Evolutionary conservation across 2,888 invertebrate species (phyloP), one percentile per base, ranked within the genome.

Genomic region (Erynnis tages): DNA sequence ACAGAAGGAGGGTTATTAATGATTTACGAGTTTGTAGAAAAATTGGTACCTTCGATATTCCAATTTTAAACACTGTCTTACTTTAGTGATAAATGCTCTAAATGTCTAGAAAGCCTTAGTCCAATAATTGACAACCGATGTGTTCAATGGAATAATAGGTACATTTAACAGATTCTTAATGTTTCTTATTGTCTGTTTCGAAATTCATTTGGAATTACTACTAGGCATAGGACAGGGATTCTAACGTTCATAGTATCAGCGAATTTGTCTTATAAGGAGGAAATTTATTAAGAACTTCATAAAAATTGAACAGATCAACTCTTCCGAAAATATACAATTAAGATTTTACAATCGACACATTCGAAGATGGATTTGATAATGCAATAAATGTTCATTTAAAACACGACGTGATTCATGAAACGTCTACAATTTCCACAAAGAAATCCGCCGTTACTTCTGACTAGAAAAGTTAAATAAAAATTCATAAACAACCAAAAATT

Each of bases 361-460:
- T 13, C 6, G 8, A 32, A 45, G 44, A 32, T n/a, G n/a, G n/a
- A n/a, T n/a, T n/a, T n/a, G n/a, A n/a, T n/a, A n/a, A n/a, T n/a
- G n/a, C n/a, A n/a, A n/a, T n/a, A n/a, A n/a, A n/a, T n/a, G n/a
- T n/a, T n/a, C n/a, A n/a, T n/a, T n/a, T n/a, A n/a, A n/a, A n/a
- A n/a, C n/a, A n/a, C n/a, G n/a, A n/a, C n/a, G n/a, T n/a, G n/a
- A n/a, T 6, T 25, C 4, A 7, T 32, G 32, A 32, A n/a, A 35
- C 29, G 53, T 56, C 66, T 71, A 65, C 71, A 76, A 73, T 71
- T 71, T 67, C 66, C 67, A 71, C 66, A 67, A 54, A 70, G 61
- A 71, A 62, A 69, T 63, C 66, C 67, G 49, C 75, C 82, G 82
- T 83, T 89, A 89, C 89, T 88, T 76, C 67, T 82, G 88, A 84